Evolutionary conservation across 2,113 vertebrate species (phyloP).

Genomic region (Dissostichus mawsoni): DNA sequence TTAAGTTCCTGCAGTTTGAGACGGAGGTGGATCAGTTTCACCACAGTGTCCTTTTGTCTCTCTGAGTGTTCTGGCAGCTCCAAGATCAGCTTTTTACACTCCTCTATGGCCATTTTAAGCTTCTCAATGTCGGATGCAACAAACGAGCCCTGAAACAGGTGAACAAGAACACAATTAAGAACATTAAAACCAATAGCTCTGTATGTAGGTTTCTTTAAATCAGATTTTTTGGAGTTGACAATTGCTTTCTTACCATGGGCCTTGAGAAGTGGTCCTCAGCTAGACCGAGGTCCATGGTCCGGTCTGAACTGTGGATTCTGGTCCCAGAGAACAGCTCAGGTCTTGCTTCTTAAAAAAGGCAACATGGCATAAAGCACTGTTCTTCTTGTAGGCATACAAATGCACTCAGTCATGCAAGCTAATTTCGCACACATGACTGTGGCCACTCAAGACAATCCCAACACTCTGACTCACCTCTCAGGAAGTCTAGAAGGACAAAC

Average conservation of each 20-base stretch:
- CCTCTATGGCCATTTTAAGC: constrained; percentile 92
- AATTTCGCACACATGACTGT: constrained; percentile 40
- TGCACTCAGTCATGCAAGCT: constrained; percentile 21
- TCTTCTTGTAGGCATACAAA: constrained; percentile 21
- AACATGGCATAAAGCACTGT: constrained; percentile 7
- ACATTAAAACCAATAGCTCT: not conserved
- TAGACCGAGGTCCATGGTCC: constrained; percentile 91
- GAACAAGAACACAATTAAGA: not conserved
- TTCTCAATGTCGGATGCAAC: constrained; percentile 91
- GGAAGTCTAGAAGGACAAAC: not conserved
- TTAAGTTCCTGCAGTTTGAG: constrained; percentile 97
- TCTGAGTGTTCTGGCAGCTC: constrained; percentile 95
- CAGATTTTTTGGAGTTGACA: not conserved
- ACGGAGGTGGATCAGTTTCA: constrained; percentile 95
- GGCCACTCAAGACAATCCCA: constrained; percentile 5
- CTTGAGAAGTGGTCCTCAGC: constrained; percentile 96
- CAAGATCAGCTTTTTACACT: constrained; percentile 92
- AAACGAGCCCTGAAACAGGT: constrained; percentile 87
- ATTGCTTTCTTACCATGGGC: constrained; percentile 85
- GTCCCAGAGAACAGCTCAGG: constrained; percentile 79
- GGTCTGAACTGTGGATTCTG: constrained; percentile 82
- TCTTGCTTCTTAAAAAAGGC: constrained; percentile 78
- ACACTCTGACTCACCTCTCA: not conserved
- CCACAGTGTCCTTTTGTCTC: constrained; percentile 94
- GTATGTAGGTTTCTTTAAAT: not conserved